A percentile compares a stretch with the other conserved stretches of the same genome.
These are phyloP conservation scores for Stegastes partitus DNA, from an alignment of 2,113 vertebrate species.

Conservation along the genomic window DNA sequence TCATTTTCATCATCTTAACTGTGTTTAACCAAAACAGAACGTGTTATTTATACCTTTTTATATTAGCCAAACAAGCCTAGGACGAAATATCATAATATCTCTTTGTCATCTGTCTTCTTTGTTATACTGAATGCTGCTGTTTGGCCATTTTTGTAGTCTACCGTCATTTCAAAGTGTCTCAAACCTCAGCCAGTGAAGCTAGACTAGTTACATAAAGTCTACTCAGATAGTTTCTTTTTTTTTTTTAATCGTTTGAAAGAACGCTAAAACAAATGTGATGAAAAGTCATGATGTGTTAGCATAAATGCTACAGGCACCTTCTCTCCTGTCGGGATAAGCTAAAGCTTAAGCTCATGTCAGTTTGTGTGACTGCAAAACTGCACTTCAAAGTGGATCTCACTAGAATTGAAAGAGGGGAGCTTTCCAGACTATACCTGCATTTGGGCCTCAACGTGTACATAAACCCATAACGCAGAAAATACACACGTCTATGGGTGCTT, in stretches of 20 bases:
- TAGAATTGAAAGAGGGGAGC: slow-evolving; percentile 41
- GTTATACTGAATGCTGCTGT: slow-evolving; percentile 68
- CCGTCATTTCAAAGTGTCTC: slow-evolving; percentile 66
- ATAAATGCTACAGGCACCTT: slow-evolving; percentile 61
- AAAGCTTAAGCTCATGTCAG: slow-evolving; percentile 66
- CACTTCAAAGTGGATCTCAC: slow-evolving; percentile 69
- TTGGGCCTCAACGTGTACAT: slow-evolving; percentile 45
- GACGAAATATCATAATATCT: slow-evolving; percentile 60
- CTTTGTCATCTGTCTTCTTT: slow-evolving; percentile 57
- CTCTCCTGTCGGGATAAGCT: slow-evolving; percentile 70
- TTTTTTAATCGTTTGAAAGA: slow-evolving; percentile 63
- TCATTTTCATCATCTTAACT: slow-evolving; percentile 55
- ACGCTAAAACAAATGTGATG: slow-evolving; percentile 71
- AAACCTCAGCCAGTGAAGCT: slow-evolving; percentile 72
- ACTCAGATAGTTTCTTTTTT: slow-evolving; percentile 31
- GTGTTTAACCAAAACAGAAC: slow-evolving; percentile 66
- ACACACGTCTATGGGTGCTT: slow-evolving; percentile 56
- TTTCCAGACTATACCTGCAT: slow-evolving; percentile 26
- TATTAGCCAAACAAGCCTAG: slow-evolving; percentile 74
- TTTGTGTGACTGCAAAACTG: slow-evolving; percentile 69
- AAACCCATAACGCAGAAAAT: slow-evolving; percentile 42
- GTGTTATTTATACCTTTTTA: slow-evolving; percentile 80
- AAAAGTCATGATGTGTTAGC: slow-evolving; percentile 32
- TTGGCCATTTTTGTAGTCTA: slow-evolving; percentile 52
- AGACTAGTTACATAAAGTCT: slow-evolving; percentile 51